These are phyloP conservation scores for Hippolais icterina DNA, from an alignment of 2,113 vertebrate species.

Conservation along the genomic window DNA sequence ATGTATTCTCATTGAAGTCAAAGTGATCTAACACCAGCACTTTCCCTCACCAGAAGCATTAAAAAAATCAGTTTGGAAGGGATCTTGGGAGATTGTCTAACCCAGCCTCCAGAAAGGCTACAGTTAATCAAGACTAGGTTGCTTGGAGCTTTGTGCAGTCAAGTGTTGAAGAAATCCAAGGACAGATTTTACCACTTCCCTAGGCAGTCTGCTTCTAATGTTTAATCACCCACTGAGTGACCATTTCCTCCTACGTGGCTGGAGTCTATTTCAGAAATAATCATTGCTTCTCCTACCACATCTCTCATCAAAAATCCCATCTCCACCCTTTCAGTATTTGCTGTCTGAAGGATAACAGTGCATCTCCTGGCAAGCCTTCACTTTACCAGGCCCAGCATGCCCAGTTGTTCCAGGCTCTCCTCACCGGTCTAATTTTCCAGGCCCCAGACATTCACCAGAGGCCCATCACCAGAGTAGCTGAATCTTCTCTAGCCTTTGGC, in stretches of 20 bases:
- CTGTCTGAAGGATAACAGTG: background rate
- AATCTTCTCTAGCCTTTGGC: background rate
- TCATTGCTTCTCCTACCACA: background rate
- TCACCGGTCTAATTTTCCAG: background rate
- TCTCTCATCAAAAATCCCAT: background rate
- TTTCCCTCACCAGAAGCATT: background rate
- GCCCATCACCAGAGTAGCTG: background rate
- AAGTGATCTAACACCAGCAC: background rate
- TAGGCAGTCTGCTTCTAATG: background rate
- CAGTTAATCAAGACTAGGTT: background rate
- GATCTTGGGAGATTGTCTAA: background rate
- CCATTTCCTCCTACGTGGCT: background rate
- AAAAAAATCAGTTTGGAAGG: background rate
- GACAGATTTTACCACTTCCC: background rate
- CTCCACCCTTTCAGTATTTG: background rate
- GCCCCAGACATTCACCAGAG: background rate
- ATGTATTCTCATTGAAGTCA: background rate
- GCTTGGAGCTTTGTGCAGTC: background rate
- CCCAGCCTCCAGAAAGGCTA: background rate
- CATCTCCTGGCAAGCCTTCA: background rate
- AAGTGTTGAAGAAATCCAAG: background rate
- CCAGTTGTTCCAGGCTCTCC: background rate
- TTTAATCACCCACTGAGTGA: background rate
- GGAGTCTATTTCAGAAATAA: background rate
- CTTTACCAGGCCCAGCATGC: background rate